Conservation (phyloP, 2,888 invertebrate genomes). For the Pollenia labialis region DNA sequence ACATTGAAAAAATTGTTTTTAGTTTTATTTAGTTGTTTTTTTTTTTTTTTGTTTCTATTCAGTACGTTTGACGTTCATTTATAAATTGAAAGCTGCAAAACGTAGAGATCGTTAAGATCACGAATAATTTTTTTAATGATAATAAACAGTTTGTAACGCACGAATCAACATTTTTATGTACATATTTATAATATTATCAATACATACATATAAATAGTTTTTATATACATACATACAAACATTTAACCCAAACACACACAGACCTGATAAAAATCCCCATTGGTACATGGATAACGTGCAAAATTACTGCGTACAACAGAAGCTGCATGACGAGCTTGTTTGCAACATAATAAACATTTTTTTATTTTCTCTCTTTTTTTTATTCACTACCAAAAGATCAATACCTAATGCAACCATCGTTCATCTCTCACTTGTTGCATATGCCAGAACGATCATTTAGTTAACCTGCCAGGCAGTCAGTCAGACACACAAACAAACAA, state of each 20-base stretch:
- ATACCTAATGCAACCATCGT: constrained; percentile 27
- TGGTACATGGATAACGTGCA: constrained; percentile 76
- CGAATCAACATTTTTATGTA: constrained; percentile 66
- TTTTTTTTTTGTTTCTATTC: constrained; percentile 17
- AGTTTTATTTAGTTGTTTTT: constrained; percentile 15
- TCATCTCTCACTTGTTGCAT: constrained; percentile 42
- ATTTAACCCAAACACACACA: constrained; percentile 1
- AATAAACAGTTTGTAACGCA: constrained; percentile 82
- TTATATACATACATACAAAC: not conserved
- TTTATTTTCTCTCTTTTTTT: constrained; percentile 6
- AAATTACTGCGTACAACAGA: constrained; percentile 85
- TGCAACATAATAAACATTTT: constrained; percentile 64
- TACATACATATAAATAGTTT: constrained; percentile 27
- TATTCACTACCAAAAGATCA: constrained; percentile 15
- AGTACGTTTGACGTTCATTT: constrained; percentile 52
- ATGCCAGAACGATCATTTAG: constrained; percentile 41
- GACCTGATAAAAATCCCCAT: not conserved
- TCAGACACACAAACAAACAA: constrained; percentile 28
- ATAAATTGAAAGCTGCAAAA: constrained; percentile 78
- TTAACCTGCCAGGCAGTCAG: constrained; percentile 44
- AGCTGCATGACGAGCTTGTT: constrained; percentile 80
- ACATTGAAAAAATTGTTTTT: constrained; percentile 44
- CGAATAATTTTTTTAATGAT: constrained; percentile 84
- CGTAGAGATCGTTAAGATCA: constrained; percentile 83
- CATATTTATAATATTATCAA: constrained; percentile 60